phyloP scores from a whole-genome alignment of 1,140 invertebrate species.

The Euglossa dilemma region DNA sequence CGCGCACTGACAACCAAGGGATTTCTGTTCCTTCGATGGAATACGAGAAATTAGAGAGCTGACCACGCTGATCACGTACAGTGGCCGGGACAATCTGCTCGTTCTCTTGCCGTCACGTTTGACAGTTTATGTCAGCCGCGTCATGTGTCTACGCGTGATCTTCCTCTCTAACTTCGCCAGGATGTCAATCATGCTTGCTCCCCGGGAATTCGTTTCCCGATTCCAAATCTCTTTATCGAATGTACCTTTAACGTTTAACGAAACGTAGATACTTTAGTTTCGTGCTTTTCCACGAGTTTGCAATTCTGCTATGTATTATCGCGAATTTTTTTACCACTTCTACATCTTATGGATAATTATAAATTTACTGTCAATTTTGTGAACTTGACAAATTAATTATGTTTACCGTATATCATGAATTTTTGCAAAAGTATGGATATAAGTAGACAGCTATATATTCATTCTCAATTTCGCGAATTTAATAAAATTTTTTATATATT shows the following conservation, averaged over 20 bases:
- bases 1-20: not conserved
- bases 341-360: no score
- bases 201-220: slow-evolving; percentile 56
- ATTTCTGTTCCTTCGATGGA: slow-evolving; percentile 21
- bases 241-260: not conserved
- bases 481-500: no score
- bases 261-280: not conserved
- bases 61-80: slow-evolving; percentile 74
- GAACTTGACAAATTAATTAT: no score
- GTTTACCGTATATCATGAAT: no score
- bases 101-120: slow-evolving; percentile 71
- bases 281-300: not conserved
- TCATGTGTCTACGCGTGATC: slow-evolving; percentile 68
- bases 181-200: slow-evolving; percentile 72
- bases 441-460: no score
- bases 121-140: slow-evolving; percentile 74
- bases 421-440: no score
- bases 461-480: no score
- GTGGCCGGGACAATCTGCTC: slow-evolving; percentile 68
- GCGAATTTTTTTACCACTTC: no score
- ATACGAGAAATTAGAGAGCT: slow-evolving; percentile 58
- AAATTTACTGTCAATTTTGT: no score
- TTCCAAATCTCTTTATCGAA: slow-evolving; percentile 58
- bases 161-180: slow-evolving; percentile 52
- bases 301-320: not conserved